Evolutionary conservation across 1,140 invertebrate genomes (phyloP).

Genomic region (Platorchestia sp.): DNA sequence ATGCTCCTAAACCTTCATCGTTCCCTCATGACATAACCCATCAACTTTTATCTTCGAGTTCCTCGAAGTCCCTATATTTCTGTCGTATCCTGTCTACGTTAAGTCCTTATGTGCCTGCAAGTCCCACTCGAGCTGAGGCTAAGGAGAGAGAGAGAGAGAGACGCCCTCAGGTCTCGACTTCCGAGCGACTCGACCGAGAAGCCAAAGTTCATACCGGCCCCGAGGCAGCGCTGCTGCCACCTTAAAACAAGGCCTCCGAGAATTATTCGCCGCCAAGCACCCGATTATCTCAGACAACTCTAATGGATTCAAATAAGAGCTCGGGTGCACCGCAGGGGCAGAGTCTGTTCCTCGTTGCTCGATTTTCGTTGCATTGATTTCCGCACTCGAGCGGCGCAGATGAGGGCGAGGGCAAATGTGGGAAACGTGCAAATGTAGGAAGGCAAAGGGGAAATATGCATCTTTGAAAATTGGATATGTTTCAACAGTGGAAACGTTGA

Average conservation of each 20-base stretch:
- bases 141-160: neutral
- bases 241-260: conserved; percentile 47
- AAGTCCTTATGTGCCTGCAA: neutral
- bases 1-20: no score
- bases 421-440: neutral
- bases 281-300: conserved; percentile 55
- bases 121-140: neutral
- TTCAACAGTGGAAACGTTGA: neutral
- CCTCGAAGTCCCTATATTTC: no score
- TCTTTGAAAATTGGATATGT: neutral
- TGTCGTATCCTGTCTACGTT: neutral
- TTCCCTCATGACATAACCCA: no score
- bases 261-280: conserved; percentile 53
- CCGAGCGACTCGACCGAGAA: neutral
- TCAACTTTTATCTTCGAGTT: no score
- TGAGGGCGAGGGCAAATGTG: neutral
- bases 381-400: neutral
- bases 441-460: neutral
- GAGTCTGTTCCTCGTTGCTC: conserved; percentile 29
- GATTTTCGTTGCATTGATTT: conserved; percentile 52
- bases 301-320: conserved; percentile 53
- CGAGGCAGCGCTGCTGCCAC: neutral
- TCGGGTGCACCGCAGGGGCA: conserved; percentile 43
- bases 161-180: neutral
- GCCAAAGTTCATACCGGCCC: neutral